Conservation (phyloP, 2,888 invertebrate species). For the Baronia brevicornis region DNA sequence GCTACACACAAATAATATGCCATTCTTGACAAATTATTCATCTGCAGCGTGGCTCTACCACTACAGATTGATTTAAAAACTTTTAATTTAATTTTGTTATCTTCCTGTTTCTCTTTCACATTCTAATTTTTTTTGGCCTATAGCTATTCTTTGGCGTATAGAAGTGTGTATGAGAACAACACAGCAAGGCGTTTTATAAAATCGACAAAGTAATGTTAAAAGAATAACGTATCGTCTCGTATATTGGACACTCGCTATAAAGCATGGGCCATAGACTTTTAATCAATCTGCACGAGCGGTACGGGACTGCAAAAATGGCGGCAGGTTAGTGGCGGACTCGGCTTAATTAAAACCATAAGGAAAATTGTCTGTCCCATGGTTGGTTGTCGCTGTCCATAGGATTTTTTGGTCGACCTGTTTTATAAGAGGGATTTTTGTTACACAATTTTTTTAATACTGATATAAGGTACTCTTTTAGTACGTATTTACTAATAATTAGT, state of each 20-base stretch:
- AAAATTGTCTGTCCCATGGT: conserved; percentile 56
- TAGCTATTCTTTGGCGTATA: too few species aligned
- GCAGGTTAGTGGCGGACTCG: conserved; percentile 47
- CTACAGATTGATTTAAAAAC: too few species aligned
- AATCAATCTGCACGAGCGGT: conserved; percentile 73
- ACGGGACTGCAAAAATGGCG: conserved; percentile 71
- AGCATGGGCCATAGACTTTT: conserved; percentile 75
- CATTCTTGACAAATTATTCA: too few species aligned
- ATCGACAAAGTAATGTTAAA: neutral
- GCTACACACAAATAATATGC: too few species aligned
- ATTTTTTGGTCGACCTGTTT: conserved; percentile 36
- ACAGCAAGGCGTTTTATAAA: too few species aligned
- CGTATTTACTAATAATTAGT: too few species aligned
- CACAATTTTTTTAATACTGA: conserved; percentile 19
- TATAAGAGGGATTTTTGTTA: conserved; percentile 24
- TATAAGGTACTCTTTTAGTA: conserved; percentile 2
- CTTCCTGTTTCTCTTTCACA: too few species aligned
- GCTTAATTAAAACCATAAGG: conserved; percentile 77
- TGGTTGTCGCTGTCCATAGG: conserved; percentile 35
- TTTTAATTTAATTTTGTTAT: too few species aligned
- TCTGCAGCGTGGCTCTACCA: too few species aligned
- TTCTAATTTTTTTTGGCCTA: too few species aligned
- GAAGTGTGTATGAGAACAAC: too few species aligned
- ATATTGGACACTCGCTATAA: conserved; percentile 52
- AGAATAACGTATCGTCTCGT: conserved; percentile 17